Evolutionary conservation across 2,113 vertebrate species (phyloP).

Genomic region (Protobothrops mucrosquamatus): DNA sequence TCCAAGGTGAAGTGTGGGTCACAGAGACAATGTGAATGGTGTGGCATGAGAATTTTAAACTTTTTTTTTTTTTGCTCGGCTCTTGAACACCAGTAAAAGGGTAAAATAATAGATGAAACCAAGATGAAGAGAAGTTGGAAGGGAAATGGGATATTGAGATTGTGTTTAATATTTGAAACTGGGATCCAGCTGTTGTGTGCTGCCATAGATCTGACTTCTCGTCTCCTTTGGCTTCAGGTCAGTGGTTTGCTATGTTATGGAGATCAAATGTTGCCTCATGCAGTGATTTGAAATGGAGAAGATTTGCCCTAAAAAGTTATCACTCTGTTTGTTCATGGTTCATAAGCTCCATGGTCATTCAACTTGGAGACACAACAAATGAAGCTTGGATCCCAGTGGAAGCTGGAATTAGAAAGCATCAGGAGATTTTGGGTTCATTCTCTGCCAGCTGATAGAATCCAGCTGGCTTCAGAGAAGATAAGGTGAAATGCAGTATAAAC

Average conservation of each 20-base stretch:
- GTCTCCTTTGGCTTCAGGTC: neutral
- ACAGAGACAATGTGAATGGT: neutral
- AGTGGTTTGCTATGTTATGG: neutral
- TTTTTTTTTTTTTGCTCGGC: neutral
- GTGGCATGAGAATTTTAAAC: neutral
- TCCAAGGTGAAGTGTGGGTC: neutral
- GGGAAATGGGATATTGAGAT: neutral
- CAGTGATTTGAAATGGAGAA: neutral
- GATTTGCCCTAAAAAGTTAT: neutral
- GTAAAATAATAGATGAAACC: neutral
- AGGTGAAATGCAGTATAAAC: neutral
- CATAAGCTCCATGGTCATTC: neutral
- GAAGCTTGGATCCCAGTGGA: neutral
- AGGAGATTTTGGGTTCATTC: neutral
- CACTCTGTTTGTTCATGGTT: neutral
- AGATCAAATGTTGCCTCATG: neutral
- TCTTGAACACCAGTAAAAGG: neutral
- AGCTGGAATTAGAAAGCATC: neutral
- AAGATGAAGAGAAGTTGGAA: neutral
- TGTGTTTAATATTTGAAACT: neutral
- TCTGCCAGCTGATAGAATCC: neutral
- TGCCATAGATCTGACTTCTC: neutral
- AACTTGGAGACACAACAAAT: neutral
- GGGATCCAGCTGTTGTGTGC: neutral
- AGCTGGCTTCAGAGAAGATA: neutral